These are phyloP conservation scores for Clostera curtula DNA, from an alignment of 2,888 invertebrate species.

Conservation along the genomic window DNA sequence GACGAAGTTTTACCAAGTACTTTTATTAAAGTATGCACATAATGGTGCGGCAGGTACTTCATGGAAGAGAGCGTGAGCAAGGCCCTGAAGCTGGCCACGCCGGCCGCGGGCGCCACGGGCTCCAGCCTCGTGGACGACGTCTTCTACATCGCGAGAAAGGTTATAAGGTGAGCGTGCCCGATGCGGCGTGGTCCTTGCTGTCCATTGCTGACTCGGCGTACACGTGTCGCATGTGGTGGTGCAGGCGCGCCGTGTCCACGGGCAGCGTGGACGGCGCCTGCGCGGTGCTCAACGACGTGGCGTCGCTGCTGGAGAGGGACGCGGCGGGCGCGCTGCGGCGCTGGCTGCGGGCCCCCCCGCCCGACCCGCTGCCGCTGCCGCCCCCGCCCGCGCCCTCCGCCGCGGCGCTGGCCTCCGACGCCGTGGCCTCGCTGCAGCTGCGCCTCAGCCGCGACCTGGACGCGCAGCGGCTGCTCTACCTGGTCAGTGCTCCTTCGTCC, in stretches of 20 bases:
- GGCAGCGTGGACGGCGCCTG: constrained; percentile 97
- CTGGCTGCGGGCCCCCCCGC: constrained; percentile 76
- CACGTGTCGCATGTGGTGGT: neutral
- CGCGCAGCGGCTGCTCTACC: constrained; percentile 82
- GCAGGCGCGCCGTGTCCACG: constrained; percentile 90
- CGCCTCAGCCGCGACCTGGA: constrained; percentile 84
- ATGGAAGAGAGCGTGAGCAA: constrained; percentile 96
- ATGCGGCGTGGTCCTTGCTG: neutral
- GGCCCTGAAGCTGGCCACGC: constrained; percentile 86
- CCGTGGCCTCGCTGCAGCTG: constrained; percentile 17
- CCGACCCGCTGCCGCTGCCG: constrained; percentile 40
- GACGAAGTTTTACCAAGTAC: too few species aligned
- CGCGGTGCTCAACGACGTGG: constrained; percentile 95
- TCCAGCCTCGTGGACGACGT: constrained; percentile 98
- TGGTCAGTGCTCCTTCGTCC: constrained; percentile 74
- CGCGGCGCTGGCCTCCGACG: constrained; percentile 8
- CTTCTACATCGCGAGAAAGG: constrained; percentile 97
- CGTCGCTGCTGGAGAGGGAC: constrained; percentile 89
- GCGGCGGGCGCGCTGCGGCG: constrained; percentile 39
- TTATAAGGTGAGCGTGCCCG: constrained; percentile 77
- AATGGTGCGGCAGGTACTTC: constrained; percentile 78
- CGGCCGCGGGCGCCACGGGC: constrained; percentile 82
- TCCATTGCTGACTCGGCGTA: too few species aligned
- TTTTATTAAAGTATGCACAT: too few species aligned
- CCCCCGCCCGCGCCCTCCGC: constrained; percentile 56